These are phyloP conservation scores for Chrysochloris asiatica DNA, from an alignment of 2,113 vertebrate genomes.

Conservation along the genomic window DNA sequence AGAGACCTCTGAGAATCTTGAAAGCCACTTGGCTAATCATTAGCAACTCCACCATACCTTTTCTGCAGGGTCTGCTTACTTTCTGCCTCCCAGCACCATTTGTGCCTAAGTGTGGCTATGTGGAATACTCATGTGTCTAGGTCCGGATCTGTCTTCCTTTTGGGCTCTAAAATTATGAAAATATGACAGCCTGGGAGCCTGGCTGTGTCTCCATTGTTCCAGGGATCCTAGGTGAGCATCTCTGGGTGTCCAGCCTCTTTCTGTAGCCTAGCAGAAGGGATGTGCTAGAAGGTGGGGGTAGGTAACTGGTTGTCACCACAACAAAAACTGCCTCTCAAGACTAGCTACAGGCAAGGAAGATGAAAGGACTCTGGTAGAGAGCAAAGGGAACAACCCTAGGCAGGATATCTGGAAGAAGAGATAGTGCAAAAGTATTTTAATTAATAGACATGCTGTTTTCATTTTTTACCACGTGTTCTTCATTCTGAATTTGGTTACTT, in stretches of 20 bases:
- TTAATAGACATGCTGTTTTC: background rate
- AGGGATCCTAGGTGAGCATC: background rate
- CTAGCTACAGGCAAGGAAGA: background rate
- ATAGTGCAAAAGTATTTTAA: conserved; percentile 37
- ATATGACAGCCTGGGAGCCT: background rate
- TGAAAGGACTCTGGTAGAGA: background rate
- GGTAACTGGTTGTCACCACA: background rate
- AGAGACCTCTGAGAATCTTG: background rate
- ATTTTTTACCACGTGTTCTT: conserved; percentile 12
- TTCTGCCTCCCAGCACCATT: background rate
- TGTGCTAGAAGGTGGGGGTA: background rate
- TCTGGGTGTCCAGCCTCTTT: background rate
- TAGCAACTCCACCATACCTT: background rate
- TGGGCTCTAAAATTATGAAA: background rate
- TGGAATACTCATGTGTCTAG: accelerated
- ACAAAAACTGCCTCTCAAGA: background rate
- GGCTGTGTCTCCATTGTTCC: background rate
- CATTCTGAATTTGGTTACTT: conserved; percentile 26
- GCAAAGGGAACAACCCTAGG: background rate
- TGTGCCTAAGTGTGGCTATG: background rate
- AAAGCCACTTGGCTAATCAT: background rate
- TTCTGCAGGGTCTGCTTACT: too few species aligned
- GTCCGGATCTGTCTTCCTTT: background rate
- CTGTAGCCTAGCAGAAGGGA: background rate
- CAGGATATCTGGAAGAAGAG: conserved; percentile 2